A percentile compares a stretch with the other conserved stretches of the same genome.
These are phyloP conservation scores for Psittacus erithacus DNA, from an alignment of 2,113 vertebrate genomes.

Conservation along the genomic window DNA sequence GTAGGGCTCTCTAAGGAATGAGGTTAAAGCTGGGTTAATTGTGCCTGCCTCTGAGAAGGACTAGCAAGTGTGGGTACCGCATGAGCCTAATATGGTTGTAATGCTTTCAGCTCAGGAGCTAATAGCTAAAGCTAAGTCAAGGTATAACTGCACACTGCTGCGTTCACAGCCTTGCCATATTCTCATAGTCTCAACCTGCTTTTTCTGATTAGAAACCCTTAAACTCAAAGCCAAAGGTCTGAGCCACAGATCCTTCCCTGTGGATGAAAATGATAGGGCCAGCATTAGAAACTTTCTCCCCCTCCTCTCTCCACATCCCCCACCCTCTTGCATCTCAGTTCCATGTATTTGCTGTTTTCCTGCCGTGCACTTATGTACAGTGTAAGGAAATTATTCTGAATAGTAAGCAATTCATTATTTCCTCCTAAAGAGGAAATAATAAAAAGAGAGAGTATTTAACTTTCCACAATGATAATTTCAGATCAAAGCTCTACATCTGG, in stretches of 20 bases:
- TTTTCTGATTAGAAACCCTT: background rate
- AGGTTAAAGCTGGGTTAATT: conserved; percentile 30
- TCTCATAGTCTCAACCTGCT: background rate
- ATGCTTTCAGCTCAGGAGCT: background rate
- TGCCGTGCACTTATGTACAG: background rate
- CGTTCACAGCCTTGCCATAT: accelerated
- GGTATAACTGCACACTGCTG: background rate
- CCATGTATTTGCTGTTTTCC: background rate
- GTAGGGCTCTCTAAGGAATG: background rate
- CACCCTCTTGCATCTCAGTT: background rate
- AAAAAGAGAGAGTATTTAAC: background rate
- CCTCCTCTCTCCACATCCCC: accelerated
- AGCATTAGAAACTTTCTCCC: background rate
- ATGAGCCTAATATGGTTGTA: background rate
- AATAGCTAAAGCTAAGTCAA: background rate
- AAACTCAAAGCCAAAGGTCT: background rate
- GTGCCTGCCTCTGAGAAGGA: background rate
- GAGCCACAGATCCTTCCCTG: background rate
- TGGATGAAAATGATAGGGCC: background rate
- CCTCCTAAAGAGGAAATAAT: too few relatives aligned
- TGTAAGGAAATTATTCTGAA: background rate
- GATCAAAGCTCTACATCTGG: background rate
- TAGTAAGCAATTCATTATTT: background rate
- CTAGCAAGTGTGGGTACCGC: background rate
- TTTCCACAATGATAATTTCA: background rate